Base-by-base conservation (phyloP, 2,888 invertebrate species). In the Tanytarsus gracilentus region DNA sequence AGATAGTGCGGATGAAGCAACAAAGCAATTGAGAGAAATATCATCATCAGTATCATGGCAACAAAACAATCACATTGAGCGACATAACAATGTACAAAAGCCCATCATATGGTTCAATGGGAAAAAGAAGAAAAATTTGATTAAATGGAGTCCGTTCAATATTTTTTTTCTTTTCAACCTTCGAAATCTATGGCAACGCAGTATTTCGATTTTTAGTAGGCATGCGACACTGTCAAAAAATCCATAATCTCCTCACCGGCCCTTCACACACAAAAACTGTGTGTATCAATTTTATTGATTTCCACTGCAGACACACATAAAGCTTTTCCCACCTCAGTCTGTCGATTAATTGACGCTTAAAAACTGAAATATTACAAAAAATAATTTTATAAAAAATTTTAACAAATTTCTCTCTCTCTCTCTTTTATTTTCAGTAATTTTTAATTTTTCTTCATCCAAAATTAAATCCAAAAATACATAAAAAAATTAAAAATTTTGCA, bases 381-480 rank as follows among this genome's bases (percentile, higher is more conserved):
- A 23, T 39, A 16, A 23, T 44, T 44, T 44, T 18, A 18, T 40
- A 18, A 14, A 14, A 4, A 36, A 36, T 36, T 36, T 36, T 36
- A 36, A 14, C 36, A n/a, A 14, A 11, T n/a, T n/a, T n/a, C n/a
- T n/a, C n/a, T n/a, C n/a, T n/a, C n/a, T 36, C 11, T 1, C 36
- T 56, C 40, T 40, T 58, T 18, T 58, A 27, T 11, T 58, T 58
- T 44, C 58, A 58, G 58, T 58, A 58, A 58, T 58, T 58, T 58
- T 58, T 58, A 58, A 58, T 58, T 58, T 58, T 58, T 58, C 58
- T 58, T 58, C 58, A 58, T 58, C 58, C 58, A 58, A 58, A 58
- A 58, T 58, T 58, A 48, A 58, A 50, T 48, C 30, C 48, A 14
- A 48, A 58, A 50, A 50, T 6, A 50, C 25, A 27, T 27, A 21